Base-by-base conservation (phyloP, 2,888 invertebrate species). In the Trichogramma evanescens region DNA sequence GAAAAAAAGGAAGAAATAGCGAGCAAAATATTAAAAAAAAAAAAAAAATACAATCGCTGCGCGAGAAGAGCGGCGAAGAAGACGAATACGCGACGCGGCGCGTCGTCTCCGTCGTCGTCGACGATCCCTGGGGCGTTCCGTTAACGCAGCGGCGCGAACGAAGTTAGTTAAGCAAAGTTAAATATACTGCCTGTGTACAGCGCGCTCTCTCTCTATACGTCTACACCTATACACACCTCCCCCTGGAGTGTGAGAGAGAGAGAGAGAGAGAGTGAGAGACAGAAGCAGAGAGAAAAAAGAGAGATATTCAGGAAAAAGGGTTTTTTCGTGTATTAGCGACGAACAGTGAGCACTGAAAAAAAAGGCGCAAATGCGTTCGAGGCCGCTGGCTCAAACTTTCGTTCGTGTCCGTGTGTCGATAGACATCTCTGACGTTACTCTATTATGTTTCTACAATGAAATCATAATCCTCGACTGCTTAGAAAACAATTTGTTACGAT, bases 101-200 rank as follows among this genome's bases (percentile, higher is more conserved):
- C 26, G 51, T 49, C 10, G 39, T 42, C 52, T 40, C 66, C 68
- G 67, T 68, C 68, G 69, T 69, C 69, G 66, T 66, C 64, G 63
- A 65, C 58, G 60, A 59, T 76, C 76, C 75, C 74, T 60, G 62
- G 72, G 74, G 77, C 72, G 69, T 64, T 70, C 68, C 72, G 75
- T 77, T 76, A 74, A 70, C 77, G 26, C 26, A 66, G 72, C 69
- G 69, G 69, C 66, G 67, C 68, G 26, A 26, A 26, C 26, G 72
- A 77, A 77, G 73, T 77, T 74, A 71, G 76, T 77, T 76, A 74
- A 74, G 72, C 69, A 72, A 76, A 76, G 77, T 77, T 76, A 77
- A 76, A 76, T 76, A 74, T 70, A 26, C 26, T 26, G 26, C 26
- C 26, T 26, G 26, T 26, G 26, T 26, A 26, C 26, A 2, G 26